Conservation (phyloP, 2,888 invertebrate species). For the Deilephila porcellus region DNA sequence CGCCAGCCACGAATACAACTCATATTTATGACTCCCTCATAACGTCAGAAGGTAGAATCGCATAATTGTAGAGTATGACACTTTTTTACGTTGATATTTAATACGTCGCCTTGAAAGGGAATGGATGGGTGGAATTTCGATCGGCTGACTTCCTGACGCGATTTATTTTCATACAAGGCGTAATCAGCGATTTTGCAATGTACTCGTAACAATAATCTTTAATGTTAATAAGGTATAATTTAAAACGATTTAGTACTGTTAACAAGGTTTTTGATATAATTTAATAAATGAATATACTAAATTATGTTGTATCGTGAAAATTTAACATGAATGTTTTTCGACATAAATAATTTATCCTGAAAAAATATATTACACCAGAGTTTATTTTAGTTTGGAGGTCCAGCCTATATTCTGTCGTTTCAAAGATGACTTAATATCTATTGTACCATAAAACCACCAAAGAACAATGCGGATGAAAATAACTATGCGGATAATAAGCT, state of each 20-base stretch:
- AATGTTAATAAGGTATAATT: neutral
- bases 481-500: neutral
- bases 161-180: constrained; percentile 9
- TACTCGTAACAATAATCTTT: neutral
- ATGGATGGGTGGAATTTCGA: constrained; percentile 1
- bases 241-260: neutral
- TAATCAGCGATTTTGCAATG: constrained; percentile 8
- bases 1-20: neutral
- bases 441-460: too few relatives aligned
- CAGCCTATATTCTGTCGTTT: too few relatives aligned
- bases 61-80: neutral
- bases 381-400: too few relatives aligned
- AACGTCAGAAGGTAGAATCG: neutral
- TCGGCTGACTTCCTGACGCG: constrained; percentile 8
- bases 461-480: neutral
- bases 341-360: too few relatives aligned
- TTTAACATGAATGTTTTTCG: too few relatives aligned
- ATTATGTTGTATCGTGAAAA: too few relatives aligned
- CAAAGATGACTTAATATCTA: too few relatives aligned
- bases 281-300: too few relatives aligned
- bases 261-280: neutral
- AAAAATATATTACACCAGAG: too few relatives aligned
- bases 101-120: constrained; percentile 18
- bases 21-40: neutral
- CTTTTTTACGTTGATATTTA: constrained; percentile 20